Evolutionary conservation across 2,888 invertebrate genomes (phyloP).

Genomic region (Pinctada fucata): DNA sequence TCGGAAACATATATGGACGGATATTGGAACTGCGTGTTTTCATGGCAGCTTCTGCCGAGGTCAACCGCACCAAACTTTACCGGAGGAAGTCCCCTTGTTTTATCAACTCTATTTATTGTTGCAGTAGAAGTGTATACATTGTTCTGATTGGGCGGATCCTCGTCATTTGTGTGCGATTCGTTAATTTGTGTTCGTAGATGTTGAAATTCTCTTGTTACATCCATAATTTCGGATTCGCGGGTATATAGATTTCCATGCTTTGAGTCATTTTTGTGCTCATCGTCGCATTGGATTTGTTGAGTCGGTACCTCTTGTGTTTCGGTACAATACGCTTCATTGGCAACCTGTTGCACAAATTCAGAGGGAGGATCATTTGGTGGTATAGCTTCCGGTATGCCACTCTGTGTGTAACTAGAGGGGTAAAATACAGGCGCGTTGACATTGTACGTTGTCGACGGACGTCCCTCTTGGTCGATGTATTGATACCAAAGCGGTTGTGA

Average conservation of each 20-base stretch:
- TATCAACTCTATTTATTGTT: background rate
- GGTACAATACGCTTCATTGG: background rate
- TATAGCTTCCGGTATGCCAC: background rate
- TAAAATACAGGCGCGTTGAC: background rate
- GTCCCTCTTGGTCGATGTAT: background rate
- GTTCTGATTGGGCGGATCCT: background rate
- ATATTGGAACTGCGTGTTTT: constrained; percentile 50
- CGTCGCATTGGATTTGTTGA: background rate
- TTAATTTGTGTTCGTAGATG: background rate
- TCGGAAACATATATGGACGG: constrained; percentile 76
- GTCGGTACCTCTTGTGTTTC: background rate
- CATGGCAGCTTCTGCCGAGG: background rate
- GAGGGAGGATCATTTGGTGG: background rate
- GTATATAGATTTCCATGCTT: background rate
- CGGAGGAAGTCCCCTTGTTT: background rate
- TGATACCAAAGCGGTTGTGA: background rate
- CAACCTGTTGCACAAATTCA: background rate
- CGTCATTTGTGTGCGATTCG: background rate
- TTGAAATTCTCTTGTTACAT: background rate
- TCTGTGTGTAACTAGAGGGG: background rate
- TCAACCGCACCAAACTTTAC: background rate
- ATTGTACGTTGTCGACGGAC: background rate
- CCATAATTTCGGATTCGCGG: background rate
- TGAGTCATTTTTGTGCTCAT: too few species aligned
- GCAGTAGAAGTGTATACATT: background rate